phyloP scores from a whole-genome alignment of 2,113 vertebrate species.

The Bubo blakistoni region DNA sequence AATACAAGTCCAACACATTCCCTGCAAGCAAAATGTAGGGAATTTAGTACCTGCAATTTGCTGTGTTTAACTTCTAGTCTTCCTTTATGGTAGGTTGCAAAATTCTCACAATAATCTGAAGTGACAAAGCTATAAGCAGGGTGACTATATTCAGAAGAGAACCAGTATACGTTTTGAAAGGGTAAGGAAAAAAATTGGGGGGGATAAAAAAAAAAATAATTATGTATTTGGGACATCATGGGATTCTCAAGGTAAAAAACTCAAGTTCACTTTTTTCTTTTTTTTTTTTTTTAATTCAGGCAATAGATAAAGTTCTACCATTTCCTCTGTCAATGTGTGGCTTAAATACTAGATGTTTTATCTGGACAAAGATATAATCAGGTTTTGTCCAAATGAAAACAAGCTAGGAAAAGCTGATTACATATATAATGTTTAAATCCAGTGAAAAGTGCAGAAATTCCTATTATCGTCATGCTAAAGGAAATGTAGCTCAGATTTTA shows the following conservation, averaged over 20 bases:
- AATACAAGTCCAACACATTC: not conserved
- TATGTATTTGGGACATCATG: not conserved
- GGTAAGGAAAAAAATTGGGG: not conserved
- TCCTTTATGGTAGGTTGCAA: not conserved
- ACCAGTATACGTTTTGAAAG: not conserved
- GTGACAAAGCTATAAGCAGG: not conserved
- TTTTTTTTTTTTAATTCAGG: not conserved
- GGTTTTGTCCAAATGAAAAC: not conserved
- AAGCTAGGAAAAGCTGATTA: not conserved
- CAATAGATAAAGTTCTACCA: not conserved
- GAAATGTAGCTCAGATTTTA: not conserved
- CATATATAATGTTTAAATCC: not conserved
- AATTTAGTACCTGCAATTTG: not conserved
- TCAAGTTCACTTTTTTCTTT: not conserved
- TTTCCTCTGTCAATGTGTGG: not conserved
- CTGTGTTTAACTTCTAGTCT: not conserved
- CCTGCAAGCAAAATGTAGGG: not conserved
- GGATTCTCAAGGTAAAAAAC: not conserved
- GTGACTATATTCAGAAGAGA: not conserved
- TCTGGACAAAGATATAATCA: not conserved
- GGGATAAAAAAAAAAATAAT: no score
- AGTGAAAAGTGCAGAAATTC: not conserved
- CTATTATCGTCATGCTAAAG: not conserved
- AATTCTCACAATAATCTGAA: not conserved
- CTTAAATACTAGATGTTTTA: not conserved